Evolutionary conservation across 2,113 vertebrate species (phyloP), one percentile per base, ranked within the genome.

Genomic region (Pseudonaja textilis): DNA sequence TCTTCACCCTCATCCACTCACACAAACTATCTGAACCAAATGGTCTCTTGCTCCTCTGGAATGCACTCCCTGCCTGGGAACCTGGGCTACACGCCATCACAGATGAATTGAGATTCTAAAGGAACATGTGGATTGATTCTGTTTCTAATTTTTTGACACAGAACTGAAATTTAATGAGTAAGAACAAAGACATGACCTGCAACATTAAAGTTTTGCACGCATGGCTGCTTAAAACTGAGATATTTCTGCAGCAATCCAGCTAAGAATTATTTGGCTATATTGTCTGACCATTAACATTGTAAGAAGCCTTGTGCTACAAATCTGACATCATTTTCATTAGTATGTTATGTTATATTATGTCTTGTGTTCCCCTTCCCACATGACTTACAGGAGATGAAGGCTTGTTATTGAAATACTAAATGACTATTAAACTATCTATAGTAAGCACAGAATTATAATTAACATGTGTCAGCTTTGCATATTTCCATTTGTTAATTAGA

Each of bases 401-500:
- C 34, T 52, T 45, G 93, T 4, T 85, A n/a, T 29, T 81, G 26
- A 1, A 92, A 93, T 61, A 3, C 69, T 85, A 91, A 95, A 92
- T 74, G 22, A 50, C 16, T 29, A 5, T 16, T 92, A 91, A 90
- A 89, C 61, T 56, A 0, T 59, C 92, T 59, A 88, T 86, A 92
- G 45, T 25, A 93, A 87, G 8, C 14, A 90, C 10, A 91, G 0
- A 12, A 20, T 90, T 14, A 23, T 94, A 94, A 92, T 90, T 92
- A 47, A 93, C 34, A 42, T 2, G 4, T 23, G 34, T 9, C 89
- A 89, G 7, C 14, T 22, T 45, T 92, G 8, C 0, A 64, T 88
- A 5, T 85, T 92, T 94, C 93, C 26, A n/a, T 89, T 26, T 26
- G 25, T 12, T 90, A 12, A 59, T 90, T 93, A 93, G 16, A 0